Base-by-base conservation (phyloP, 2,888 invertebrate genomes). In the Agrilus cyanescens region DNA sequence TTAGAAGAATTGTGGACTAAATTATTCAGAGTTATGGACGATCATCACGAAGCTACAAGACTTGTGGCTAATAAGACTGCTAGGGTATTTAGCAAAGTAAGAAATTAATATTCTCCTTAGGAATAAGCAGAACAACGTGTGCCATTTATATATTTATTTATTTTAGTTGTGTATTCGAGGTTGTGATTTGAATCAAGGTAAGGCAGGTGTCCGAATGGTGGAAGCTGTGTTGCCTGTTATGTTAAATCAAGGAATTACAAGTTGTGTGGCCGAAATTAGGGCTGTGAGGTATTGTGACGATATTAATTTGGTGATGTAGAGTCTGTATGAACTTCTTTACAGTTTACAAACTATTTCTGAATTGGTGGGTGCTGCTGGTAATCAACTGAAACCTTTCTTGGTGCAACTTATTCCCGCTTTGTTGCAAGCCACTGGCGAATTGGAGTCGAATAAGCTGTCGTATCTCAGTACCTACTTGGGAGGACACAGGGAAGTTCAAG, bases 11-110 rank as follows among this genome's bases (percentile, higher is more conserved):
- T 89, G 35, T 93, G 93, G 90, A 71, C 72, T 29, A 82, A 85
- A 58, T 67, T 93, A 47, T 88, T 94, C 62, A 71, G 91, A 14
- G 93, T 94, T 0, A 85, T 91, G 82, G 95, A 95, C 61, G 95
- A 95, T 64, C 86, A 91, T 53, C 94, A 95, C 62, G 93, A 89
- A 60, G 85, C 82, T 16, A 88, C 88, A 0, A 66, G 91, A 38
- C 68, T 76, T 46, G 79, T 84, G 0, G 89, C 89, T 4, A 78
- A 75, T 5, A 77, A 76, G 42, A 82, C 88, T 0, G 76, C 82
- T 0, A 74, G 71, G 51, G 72, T 80, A 14, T 67, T 90, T 12
- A 82, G 85, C 52, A 86, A 86, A 71, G 85, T 85, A 62, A 53
- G 46, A 48, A 15, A 15, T 15, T 33, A 15, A 38, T 12, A 30